Conservation (phyloP, 2,113 vertebrate species). For the Megaptera novaeangliae region DNA sequence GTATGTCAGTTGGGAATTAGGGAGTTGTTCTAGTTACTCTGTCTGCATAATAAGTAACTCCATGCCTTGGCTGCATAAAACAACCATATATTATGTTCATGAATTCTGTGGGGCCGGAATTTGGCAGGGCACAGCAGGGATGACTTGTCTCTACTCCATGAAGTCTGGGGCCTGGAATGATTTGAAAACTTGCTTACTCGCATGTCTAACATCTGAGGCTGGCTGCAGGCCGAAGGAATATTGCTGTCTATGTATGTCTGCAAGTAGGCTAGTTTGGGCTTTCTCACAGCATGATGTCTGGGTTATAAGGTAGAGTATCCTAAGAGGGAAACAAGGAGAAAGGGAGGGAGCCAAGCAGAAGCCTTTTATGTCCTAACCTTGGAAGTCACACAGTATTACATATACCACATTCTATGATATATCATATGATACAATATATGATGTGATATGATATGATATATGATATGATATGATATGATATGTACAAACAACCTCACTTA, state of each 20-base stretch:
- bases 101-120: neutral
- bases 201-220: neutral
- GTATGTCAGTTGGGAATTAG: neutral
- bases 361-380: neutral
- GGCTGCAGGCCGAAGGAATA: neutral
- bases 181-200: neutral
- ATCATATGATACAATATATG: neutral
- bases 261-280: neutral
- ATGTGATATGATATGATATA: neutral
- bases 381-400: neutral
- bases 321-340: neutral
- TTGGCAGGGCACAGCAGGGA: neutral
- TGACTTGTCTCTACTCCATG: neutral
- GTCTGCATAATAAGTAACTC: neutral
- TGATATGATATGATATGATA: neutral
- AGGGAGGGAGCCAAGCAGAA: neutral
- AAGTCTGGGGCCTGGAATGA: neutral
- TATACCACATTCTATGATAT: neutral
- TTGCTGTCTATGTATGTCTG: neutral
- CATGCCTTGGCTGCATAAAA: neutral
- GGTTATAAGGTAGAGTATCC: neutral
- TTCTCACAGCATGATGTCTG: neutral
- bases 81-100: neutral
- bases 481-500: neutral
- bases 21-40: neutral